These are phyloP conservation scores for Neotoxoptera formosana DNA, from an alignment of 1,140 invertebrate species.

Conservation along the genomic window DNA sequence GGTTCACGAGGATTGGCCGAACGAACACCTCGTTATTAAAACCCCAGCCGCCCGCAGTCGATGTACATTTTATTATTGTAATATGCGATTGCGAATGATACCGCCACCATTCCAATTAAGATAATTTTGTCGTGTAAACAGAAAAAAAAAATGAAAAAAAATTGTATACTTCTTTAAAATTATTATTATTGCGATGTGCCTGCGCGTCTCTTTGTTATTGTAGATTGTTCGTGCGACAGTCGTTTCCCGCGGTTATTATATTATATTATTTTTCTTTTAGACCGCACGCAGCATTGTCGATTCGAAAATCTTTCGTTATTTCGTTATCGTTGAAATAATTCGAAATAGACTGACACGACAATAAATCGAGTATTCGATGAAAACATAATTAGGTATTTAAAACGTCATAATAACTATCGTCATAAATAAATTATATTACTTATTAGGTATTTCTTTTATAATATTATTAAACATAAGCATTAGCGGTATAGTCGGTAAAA, in stretches of 20 bases:
- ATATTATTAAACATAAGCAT: not conserved
- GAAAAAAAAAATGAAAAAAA: not conserved
- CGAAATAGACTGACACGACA: not conserved
- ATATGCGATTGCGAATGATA: not conserved
- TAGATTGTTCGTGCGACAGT: not conserved
- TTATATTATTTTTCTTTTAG: too few relatives aligned
- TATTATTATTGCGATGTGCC: not conserved
- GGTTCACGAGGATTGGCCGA: not conserved
- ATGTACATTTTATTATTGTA: not conserved
- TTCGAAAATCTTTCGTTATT: not conserved
- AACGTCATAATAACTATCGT: not conserved
- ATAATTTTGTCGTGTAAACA: not conserved
- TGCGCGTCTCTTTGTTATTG: not conserved
- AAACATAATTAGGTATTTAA: not conserved
- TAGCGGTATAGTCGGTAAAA: not conserved
- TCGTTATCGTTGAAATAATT: not conserved
- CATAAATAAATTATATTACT: not conserved
- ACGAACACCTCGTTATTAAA: not conserved
- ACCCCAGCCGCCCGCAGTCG: too few relatives aligned
- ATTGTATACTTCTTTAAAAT: not conserved
- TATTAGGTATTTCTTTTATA: not conserved
- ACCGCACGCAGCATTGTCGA: not conserved
- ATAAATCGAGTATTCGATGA: not conserved
- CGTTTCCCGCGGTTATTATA: not conserved
- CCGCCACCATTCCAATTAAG: not conserved